Percentiles rank a stretch among this genome's conserved stretches.
These are phyloP conservation scores for Callimorpha dominula DNA, from an alignment of 2,888 invertebrate genomes.

Conservation along the genomic window DNA sequence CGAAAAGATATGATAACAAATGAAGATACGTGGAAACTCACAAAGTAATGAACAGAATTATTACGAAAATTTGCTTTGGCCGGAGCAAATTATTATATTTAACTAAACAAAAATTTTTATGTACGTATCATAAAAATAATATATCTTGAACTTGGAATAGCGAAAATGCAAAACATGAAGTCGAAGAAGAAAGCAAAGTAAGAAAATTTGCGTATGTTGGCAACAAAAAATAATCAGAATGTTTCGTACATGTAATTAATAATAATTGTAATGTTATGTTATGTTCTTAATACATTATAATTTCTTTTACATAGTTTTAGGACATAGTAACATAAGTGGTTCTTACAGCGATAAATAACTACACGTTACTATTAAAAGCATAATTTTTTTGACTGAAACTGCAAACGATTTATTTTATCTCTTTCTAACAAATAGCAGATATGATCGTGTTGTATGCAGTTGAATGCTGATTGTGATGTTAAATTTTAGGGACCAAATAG, in stretches of 20 bases:
- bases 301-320: background rate
- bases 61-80: slow-evolving; percentile 28
- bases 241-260: too few relatives aligned
- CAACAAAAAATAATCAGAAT: background rate
- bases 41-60: slow-evolving; percentile 36
- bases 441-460: background rate
- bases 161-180: slow-evolving; percentile 25
- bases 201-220: slow-evolving; percentile 12
- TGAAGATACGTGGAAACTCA: slow-evolving; percentile 27
- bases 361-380: background rate
- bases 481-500: background rate
- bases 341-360: background rate
- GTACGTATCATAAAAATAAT: slow-evolving; percentile 27
- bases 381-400: background rate
- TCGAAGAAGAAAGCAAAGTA: too few relatives aligned
- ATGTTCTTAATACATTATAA: background rate
- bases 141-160: slow-evolving; percentile 27
- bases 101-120: slow-evolving; percentile 27
- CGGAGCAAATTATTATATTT: slow-evolving; percentile 24
- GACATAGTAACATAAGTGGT: background rate
- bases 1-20: slow-evolving; percentile 22
- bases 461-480: background rate
- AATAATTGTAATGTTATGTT: too few relatives aligned
- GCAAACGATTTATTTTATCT: background rate
- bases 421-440: background rate